Evolutionary conservation across 2,113 vertebrate species (phyloP).

Genomic region (Gasterosteus aculeatus): DNA sequence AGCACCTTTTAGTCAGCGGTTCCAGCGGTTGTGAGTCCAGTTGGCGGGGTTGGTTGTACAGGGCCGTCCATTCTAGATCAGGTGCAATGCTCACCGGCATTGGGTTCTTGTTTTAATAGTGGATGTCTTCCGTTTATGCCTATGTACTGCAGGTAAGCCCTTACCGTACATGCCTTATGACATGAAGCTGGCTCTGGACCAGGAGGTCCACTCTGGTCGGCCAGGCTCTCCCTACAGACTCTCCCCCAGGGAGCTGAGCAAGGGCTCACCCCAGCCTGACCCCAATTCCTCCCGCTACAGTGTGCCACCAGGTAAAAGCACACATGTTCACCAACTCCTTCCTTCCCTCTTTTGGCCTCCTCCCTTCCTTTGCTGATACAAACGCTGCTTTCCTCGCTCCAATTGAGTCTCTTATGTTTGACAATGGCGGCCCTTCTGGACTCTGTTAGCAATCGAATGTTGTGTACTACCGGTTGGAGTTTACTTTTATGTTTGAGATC

Average conservation of each 20-base stretch:
- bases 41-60: constrained; percentile 23
- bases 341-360: constrained; percentile 11
- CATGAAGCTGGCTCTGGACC: constrained; percentile 87
- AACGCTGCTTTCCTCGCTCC: not conserved
- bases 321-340: constrained; percentile 43
- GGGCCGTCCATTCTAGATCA: constrained; percentile 27
- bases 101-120: constrained; percentile 57
- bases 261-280: constrained; percentile 86
- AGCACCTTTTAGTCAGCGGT: constrained; percentile 46
- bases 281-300: constrained; percentile 83
- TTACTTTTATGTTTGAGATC: not conserved
- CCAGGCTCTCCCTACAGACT: constrained; percentile 88
- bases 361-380: constrained; percentile 25
- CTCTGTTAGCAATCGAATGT: not conserved
- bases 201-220: constrained; percentile 85
- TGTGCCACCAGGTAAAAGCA: constrained; percentile 89
- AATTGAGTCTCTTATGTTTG: constrained; percentile 21
- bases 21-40: constrained; percentile 17
- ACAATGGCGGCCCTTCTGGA: constrained; percentile 3
- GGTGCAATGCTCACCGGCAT: constrained; percentile 40
- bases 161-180: constrained; percentile 89
- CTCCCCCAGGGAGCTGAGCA: constrained; percentile 87
- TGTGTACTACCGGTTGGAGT: not conserved
- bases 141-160: constrained; percentile 84
- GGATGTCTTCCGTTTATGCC: constrained; percentile 65